Evolutionary conservation across 2,888 invertebrate species (phyloP), one percentile per base, ranked within the genome.

Genomic region (Plemyria rubiginata): DNA sequence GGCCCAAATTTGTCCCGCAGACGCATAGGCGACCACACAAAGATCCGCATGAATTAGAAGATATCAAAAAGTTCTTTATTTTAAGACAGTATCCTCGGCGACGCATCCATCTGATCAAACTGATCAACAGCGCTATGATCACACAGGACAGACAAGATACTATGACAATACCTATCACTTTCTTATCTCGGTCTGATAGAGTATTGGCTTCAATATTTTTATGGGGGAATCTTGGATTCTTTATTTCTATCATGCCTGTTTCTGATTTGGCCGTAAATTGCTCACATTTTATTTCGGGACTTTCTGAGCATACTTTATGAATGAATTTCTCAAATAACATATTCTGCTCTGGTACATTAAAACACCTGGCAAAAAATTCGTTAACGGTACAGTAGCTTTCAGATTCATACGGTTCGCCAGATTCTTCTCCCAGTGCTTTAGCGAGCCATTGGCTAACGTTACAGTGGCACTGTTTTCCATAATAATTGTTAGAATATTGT

Each of bases 341-440:
- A 63, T 94, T 94, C 49, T 95, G 95, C 70, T 95, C 94, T 0
- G 94, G 94, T 7, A 95, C 88, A 65, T 95, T 94, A 76, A 95
- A 95, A 77, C 96, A 96, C 45, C 90, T 87, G 4, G 95, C 94
- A 16, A 96, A 85, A 46, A 93, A 83, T 61, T 92, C 85, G 60
- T 93, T 92, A 0, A 96, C 94, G 0, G 94, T 92, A 77, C 96
- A 96, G 73, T 91, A 95, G 77, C 95, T 96, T 54, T 95, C 93
- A 57, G 66, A 65, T 55, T 90, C 84, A 22, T 93, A 92, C 16
- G 88, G 83, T 22, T 86, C 86, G 61, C 87, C 88, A 15, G 87
- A 85, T 11, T 77, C 72, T n/a, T 75, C 71, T 11, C 85, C 90
- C 8, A 94, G 83, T 15, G 94, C 84, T 54, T 88, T 85, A 6